Evolutionary conservation across 2,113 vertebrate genomes (phyloP), one percentile per base, ranked within the genome.

Genomic region (Leptobrachium ailaonicum): DNA sequence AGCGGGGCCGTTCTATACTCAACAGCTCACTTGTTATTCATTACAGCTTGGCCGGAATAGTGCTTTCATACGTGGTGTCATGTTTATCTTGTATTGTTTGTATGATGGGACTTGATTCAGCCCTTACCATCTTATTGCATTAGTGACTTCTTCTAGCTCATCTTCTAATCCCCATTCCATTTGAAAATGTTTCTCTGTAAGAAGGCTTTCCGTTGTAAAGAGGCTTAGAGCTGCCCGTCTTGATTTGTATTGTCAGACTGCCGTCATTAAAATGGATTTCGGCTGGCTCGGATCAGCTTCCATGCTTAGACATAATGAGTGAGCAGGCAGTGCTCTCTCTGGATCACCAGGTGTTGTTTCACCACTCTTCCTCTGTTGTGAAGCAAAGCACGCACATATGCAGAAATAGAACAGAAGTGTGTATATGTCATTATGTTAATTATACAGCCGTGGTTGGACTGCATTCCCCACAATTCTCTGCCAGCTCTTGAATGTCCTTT

Each of bases 221-320:
- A 74, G 71, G 78, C 71, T 80, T 80, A 80, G 64, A 58, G 64
- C 71, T 80, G 71, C 78, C 71, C 12, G 12, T 80, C 78, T 74
- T 80, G 78, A 80, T 80, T 80, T 74, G 64, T 71, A 74, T 74
- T 80, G 78, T 80, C 78, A 80, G 47, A 68, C 64, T 41, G 64
- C 78, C 67, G 78, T 80, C 71, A 74, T 80, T 80, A 74, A 47
- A 80, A 80, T 74, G 64, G 78, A 80, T 80, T 74, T 62, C 71
- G 62, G 71, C 78, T 64, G 71, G 71, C 71, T 45, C 62, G 20
- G 77, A 14, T 66, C n/a, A 42, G 41, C 70, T 73, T 68, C 71
- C 68, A 68, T 80, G 58, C 60, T 67, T 73, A 67, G 78, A 45
- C 53, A 74, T 74, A 74, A 80, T 74, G 71, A 80, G 78, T 10